Evolutionary conservation across 2,888 invertebrate species (phyloP).

Genomic region (Muscina levida): DNA sequence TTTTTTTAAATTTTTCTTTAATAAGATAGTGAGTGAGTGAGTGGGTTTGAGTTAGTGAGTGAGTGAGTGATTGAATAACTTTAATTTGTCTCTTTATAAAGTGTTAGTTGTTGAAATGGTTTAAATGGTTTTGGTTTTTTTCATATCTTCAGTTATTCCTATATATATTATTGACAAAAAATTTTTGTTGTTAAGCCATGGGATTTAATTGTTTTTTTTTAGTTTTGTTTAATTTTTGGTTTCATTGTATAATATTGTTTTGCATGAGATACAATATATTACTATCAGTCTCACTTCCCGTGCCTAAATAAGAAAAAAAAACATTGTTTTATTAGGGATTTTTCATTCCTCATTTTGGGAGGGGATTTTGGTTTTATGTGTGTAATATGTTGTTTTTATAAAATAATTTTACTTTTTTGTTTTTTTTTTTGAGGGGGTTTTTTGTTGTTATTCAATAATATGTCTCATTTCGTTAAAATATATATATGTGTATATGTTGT

Average conservation of each 20-base stretch:
- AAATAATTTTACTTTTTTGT: slow-evolving; percentile 51
- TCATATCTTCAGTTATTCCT: slow-evolving; percentile 7
- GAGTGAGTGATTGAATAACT: not conserved
- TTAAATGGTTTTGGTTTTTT: slow-evolving; percentile 11
- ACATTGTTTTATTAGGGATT: slow-evolving; percentile 61
- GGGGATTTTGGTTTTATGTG: not conserved
- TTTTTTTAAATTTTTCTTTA: slow-evolving; percentile 18
- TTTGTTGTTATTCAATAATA: slow-evolving; percentile 52
- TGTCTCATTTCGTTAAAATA: slow-evolving; percentile 54
- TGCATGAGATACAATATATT: slow-evolving; percentile 70
- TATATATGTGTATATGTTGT: slow-evolving; percentile 37
- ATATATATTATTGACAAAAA: slow-evolving; percentile 18
- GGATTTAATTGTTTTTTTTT: not conserved
- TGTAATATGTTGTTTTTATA: slow-evolving; percentile 55
- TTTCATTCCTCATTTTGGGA: slow-evolving; percentile 45
- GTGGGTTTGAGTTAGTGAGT: not conserved
- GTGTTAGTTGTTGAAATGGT: slow-evolving; percentile 31
- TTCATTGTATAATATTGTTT: slow-evolving; percentile 53
- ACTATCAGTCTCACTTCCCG: slow-evolving; percentile 77
- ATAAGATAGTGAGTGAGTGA: not conserved
- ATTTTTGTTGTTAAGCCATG: slow-evolving; percentile 43
- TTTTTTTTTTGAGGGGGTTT: slow-evolving; percentile 30
- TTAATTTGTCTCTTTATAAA: slow-evolving; percentile 11
- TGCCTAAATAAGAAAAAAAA: slow-evolving; percentile 71
- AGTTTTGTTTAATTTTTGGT: slow-evolving; percentile 19